Percentiles rank a stretch among this genome's conserved stretches.
Conservation (phyloP, 1,140 invertebrate genomes). For the Centruroides vittatus region DNA sequence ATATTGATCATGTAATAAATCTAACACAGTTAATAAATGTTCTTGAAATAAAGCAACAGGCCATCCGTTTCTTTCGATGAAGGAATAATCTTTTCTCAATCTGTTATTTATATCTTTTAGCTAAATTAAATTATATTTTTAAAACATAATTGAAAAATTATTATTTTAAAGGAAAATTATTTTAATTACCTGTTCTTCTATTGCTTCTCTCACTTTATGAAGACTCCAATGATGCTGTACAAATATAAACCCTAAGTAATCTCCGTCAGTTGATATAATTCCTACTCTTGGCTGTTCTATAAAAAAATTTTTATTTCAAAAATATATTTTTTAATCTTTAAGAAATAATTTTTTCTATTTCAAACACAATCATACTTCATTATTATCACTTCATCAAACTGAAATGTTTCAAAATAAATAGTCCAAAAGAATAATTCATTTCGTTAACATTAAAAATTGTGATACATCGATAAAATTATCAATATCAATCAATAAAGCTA, state of each 20-base stretch:
- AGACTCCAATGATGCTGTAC: constrained; percentile 18
- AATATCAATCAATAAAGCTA: too few relatives aligned
- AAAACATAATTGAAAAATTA: not conserved
- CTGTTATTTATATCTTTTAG: constrained; percentile 8
- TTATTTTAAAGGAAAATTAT: not conserved
- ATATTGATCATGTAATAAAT: constrained; percentile 22
- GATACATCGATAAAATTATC: too few relatives aligned
- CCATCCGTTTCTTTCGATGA: constrained; percentile 28
- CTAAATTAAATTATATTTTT: constrained; percentile 3
- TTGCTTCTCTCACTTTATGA: constrained; percentile 18
- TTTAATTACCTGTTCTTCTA: constrained; percentile 21
- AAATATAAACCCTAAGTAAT: constrained; percentile 25
- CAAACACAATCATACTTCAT: too few relatives aligned
- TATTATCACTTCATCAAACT: too few relatives aligned
- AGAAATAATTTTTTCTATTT: too few relatives aligned
- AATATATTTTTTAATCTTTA: not conserved
- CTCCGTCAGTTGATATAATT: constrained; percentile 19
- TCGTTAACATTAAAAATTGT: too few relatives aligned
- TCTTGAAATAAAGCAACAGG: constrained; percentile 28
- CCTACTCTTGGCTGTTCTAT: constrained; percentile 25
- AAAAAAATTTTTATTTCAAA: constrained; percentile 4
- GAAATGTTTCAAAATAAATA: too few relatives aligned
- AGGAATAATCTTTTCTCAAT: constrained; percentile 18
- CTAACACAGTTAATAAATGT: constrained; percentile 21
- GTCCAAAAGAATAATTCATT: too few relatives aligned